A percentile compares a stretch with the other conserved stretches of the same genome.
These are phyloP conservation scores for Ameiurus melas DNA, from an alignment of 2,113 vertebrate genomes.

Conservation along the genomic window DNA sequence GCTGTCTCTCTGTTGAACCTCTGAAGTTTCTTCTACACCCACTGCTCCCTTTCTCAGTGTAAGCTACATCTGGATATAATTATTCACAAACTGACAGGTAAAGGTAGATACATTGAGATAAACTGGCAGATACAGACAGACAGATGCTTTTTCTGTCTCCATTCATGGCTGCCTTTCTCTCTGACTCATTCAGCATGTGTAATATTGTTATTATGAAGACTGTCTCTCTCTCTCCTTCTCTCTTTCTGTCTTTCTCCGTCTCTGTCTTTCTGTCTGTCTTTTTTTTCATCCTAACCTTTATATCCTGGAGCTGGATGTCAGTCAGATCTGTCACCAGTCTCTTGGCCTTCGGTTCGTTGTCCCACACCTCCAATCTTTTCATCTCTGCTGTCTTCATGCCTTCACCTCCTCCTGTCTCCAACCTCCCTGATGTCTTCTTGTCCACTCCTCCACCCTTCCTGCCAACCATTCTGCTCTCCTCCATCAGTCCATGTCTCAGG, in stretches of 20 bases:
- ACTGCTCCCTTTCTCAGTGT: neutral
- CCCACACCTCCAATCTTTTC: constrained; percentile 45
- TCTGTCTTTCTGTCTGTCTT: constrained; percentile 3
- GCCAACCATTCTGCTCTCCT: constrained; percentile 39
- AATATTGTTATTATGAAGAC: too few species aligned
- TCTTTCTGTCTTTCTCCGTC: neutral
- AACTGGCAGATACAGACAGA: neutral
- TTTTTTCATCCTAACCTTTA: constrained; percentile 61
- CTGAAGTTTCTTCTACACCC: neutral
- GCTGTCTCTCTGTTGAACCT: neutral
- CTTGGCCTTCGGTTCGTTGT: constrained; percentile 63
- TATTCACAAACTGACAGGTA: neutral
- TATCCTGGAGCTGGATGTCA: constrained; percentile 63
- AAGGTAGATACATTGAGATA: neutral
- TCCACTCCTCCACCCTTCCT: constrained; percentile 57
- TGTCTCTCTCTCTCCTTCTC: neutral
- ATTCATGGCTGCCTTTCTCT: neutral
- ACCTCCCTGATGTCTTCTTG: constrained; percentile 32
- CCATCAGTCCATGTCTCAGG: constrained; percentile 66
- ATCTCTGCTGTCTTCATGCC: constrained; percentile 44
- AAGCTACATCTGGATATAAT: neutral
- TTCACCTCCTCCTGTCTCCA: constrained; percentile 29
- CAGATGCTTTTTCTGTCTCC: neutral
- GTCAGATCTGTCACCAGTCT: constrained; percentile 72
- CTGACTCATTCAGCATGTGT: neutral